phyloP scores from a whole-genome alignment of 1,140 invertebrate genomes.

The Tyrophagus putrescentiae region DNA sequence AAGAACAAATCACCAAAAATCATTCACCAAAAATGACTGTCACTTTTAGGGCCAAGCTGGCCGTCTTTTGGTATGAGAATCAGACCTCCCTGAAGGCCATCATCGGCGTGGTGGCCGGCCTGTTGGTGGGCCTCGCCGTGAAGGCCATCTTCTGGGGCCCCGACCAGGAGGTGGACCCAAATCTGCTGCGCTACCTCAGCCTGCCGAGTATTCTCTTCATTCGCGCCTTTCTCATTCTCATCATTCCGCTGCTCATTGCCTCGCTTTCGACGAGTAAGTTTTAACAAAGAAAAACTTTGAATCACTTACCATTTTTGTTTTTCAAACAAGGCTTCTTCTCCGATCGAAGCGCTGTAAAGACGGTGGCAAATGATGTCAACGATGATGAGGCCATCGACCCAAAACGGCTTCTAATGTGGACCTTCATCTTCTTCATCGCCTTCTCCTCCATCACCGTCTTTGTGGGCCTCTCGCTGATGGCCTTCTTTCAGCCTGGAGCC shows the following conservation, averaged over 20 bases:
- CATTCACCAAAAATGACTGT: too few relatives aligned
- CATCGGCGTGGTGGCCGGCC: too few relatives aligned
- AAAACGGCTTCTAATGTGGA: neutral
- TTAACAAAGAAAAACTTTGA: neutral
- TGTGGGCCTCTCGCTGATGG: slow-evolving; percentile 4
- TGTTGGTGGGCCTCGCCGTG: too few relatives aligned
- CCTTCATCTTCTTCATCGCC: neutral
- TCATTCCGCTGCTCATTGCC: slow-evolving; percentile 23
- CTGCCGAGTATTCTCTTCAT: slow-evolving; percentile 25
- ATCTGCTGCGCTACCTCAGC: slow-evolving; percentile 15
- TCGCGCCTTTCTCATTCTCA: slow-evolving; percentile 25
- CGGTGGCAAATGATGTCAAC: too few relatives aligned
- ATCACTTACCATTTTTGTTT: neutral
- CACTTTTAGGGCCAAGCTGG: too few relatives aligned
- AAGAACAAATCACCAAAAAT: too few relatives aligned
- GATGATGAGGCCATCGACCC: neutral
- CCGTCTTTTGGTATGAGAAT: too few relatives aligned
- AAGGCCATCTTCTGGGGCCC: too few relatives aligned
- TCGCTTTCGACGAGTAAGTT: slow-evolving; percentile 12
- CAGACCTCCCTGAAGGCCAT: too few relatives aligned
- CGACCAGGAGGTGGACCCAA: neutral
- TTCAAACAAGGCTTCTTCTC: neutral
- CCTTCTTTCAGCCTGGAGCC: neutral
- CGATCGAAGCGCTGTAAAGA: too few relatives aligned
- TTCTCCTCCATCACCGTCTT: neutral